These are phyloP conservation scores for Hirudo medicinalis DNA, from an alignment of 1,140 invertebrate genomes.

Conservation along the genomic window DNA sequence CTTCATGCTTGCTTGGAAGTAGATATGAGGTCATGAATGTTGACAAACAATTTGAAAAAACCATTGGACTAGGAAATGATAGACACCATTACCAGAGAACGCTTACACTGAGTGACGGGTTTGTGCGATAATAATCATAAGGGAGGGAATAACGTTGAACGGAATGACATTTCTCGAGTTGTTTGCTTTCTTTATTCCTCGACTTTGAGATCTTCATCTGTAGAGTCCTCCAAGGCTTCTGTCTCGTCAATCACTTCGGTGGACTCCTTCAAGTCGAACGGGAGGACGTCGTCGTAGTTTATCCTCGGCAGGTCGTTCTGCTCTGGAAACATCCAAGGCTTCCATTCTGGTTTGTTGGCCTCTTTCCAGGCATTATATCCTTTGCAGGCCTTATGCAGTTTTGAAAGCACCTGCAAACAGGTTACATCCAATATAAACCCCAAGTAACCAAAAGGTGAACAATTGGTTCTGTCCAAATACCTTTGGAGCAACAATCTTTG, in stretches of 20 bases:
- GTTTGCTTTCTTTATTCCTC: not conserved
- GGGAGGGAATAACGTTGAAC: too few relatives aligned
- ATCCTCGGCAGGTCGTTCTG: conserved; percentile 56
- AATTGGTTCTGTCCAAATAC: conserved; percentile 27
- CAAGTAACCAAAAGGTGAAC: too few relatives aligned
- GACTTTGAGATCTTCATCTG: conserved; percentile 16
- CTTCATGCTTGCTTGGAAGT: too few relatives aligned
- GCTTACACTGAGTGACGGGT: too few relatives aligned
- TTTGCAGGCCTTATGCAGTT: conserved; percentile 63
- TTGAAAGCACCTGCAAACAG: conserved; percentile 50
- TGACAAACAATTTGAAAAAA: too few relatives aligned
- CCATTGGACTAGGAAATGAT: too few relatives aligned
- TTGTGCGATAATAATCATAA: too few relatives aligned
- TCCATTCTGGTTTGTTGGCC: conserved; percentile 57
- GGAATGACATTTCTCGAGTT: not conserved
- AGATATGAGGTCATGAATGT: too few relatives aligned
- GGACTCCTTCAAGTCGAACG: conserved; percentile 5
- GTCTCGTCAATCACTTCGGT: conserved; percentile 17
- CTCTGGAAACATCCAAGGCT: conserved; percentile 74
- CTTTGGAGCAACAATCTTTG: conserved; percentile 70
- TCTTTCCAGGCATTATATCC: conserved; percentile 66
- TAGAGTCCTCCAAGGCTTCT: conserved; percentile 9
- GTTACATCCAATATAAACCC: too few relatives aligned
- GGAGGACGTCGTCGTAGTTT: conserved; percentile 22
- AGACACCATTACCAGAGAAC: too few relatives aligned